Percentiles rank a stretch among this genome's conserved stretches.
Conservation (phyloP, 2,888 invertebrate genomes). For the Lymantria monacha region DNA sequence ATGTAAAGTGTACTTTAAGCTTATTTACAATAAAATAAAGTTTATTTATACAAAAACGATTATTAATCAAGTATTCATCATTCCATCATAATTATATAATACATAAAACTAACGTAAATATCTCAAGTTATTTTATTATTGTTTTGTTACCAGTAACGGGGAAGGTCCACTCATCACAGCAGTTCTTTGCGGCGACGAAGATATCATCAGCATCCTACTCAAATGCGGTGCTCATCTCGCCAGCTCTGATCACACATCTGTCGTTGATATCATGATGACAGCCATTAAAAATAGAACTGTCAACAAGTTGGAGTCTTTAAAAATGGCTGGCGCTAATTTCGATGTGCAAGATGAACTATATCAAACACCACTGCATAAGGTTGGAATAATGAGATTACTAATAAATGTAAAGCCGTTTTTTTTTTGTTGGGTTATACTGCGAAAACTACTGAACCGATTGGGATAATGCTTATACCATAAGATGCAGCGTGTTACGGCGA, state of each 20-base stretch:
- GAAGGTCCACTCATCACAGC: constrained; percentile 88
- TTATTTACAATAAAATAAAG: too few relatives aligned
- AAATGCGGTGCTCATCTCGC: constrained; percentile 90
- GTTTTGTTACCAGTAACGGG: constrained; percentile 58
- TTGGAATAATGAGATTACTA: constrained; percentile 31
- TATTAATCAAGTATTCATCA: too few relatives aligned
- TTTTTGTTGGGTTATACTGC: too few relatives aligned
- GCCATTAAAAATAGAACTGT: constrained; percentile 84
- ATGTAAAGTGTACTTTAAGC: too few relatives aligned
- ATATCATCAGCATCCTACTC: constrained; percentile 85
- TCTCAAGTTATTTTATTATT: not conserved
- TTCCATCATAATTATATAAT: too few relatives aligned
- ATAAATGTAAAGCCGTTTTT: too few relatives aligned
- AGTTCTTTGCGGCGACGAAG: constrained; percentile 83
- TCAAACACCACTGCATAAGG: constrained; percentile 87
- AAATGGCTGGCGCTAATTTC: constrained; percentile 86
- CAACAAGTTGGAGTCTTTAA: constrained; percentile 81
- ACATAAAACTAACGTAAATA: too few relatives aligned
- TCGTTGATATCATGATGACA: constrained; percentile 86
- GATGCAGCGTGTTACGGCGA: too few relatives aligned
- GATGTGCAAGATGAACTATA: constrained; percentile 83
- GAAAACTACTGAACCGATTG: too few relatives aligned
- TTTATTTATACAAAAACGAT: too few relatives aligned
- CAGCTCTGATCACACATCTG: constrained; percentile 74
- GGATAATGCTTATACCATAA: too few relatives aligned